phyloP scores from a whole-genome alignment of 2,888 invertebrate genomes.

The Catocala fraxini region DNA sequence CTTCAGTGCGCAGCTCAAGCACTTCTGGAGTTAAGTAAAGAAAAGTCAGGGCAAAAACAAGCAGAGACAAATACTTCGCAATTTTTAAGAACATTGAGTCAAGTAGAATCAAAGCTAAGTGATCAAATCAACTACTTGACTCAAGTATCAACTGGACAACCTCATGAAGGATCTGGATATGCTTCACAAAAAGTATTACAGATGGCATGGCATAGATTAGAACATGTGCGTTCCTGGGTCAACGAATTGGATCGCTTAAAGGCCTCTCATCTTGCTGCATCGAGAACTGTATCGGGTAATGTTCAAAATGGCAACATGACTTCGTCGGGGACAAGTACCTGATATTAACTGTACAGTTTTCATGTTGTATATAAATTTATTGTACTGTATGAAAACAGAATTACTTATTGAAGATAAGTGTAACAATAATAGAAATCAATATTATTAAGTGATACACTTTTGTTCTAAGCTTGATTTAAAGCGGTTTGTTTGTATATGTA shows the following conservation, averaged over 20 bases:
- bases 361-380: not conserved
- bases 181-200: constrained; percentile 98
- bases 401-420: too few relatives aligned
- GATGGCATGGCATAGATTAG: constrained; percentile 98
- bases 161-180: constrained; percentile 98
- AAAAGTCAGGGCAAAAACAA: constrained; percentile 97
- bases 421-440: too few relatives aligned
- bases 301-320: constrained; percentile 81
- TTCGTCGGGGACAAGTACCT: constrained; percentile 81
- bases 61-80: constrained; percentile 96
- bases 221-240: constrained; percentile 96
- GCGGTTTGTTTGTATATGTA: too few relatives aligned
- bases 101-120: constrained; percentile 96
- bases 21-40: constrained; percentile 96
- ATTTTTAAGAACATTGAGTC: constrained; percentile 95
- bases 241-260: constrained; percentile 96
- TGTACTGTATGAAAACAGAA: not conserved
- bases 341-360: constrained; percentile 53
- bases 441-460: too few relatives aligned
- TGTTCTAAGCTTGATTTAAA: too few relatives aligned
- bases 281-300: constrained; percentile 67
- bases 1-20: constrained; percentile 98
- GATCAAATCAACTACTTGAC: constrained; percentile 99
- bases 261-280: constrained; percentile 89
- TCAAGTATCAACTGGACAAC: constrained; percentile 98